phyloP scores from a whole-genome alignment of 2,113 vertebrate species.

The Psilopsiagon aymara region DNA sequence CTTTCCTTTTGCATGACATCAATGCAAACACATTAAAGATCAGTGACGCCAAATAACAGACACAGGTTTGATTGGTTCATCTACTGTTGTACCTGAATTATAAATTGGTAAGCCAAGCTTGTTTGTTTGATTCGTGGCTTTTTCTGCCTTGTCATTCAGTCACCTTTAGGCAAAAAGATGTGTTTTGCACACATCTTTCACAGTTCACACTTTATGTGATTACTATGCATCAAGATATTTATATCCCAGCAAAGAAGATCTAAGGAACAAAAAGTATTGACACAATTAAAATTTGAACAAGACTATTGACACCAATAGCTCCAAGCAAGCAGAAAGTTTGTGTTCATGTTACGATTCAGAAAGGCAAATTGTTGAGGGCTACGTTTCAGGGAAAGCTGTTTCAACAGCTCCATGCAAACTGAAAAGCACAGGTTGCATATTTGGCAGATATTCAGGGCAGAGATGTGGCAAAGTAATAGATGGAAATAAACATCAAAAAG shows the following conservation, averaged over 20 bases:
- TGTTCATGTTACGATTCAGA: neutral
- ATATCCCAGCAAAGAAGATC: neutral
- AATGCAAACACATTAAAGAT: neutral
- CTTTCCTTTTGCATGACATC: constrained; percentile 11
- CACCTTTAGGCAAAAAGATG: neutral
- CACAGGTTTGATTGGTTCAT: neutral
- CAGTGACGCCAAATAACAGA: neutral
- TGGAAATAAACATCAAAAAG: neutral
- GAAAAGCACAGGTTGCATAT: neutral
- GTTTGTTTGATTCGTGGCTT: neutral
- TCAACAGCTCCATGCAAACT: accelerated
- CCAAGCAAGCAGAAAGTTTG: neutral
- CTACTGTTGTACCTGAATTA: neutral
- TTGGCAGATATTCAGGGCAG: neutral
- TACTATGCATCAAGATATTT: neutral
- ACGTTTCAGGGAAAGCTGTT: neutral
- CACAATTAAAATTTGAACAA: neutral
- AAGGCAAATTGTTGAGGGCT: neutral
- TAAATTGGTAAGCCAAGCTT: neutral
- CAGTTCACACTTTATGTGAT: neutral
- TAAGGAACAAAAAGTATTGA: neutral
- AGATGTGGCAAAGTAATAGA: neutral
- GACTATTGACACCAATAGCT: neutral
- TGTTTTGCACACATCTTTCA: neutral
- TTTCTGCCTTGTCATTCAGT: neutral